Conservation (phyloP, 2,113 vertebrate species). For the Natator depressus region DNA sequence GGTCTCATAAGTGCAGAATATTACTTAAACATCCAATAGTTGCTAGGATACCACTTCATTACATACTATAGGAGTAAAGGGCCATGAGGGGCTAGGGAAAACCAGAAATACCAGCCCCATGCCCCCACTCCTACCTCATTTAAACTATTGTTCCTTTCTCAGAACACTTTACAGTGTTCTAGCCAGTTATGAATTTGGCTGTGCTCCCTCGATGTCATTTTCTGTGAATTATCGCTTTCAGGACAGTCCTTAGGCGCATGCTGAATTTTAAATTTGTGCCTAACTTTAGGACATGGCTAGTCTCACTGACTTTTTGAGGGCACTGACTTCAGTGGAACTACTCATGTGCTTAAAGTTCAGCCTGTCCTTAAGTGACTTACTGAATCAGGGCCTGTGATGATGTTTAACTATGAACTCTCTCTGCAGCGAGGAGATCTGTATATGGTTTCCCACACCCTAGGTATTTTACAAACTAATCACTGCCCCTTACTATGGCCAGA, state of each 20-base stretch:
- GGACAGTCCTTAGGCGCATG: neutral
- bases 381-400: neutral
- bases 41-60: constrained; percentile 37
- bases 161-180: neutral
- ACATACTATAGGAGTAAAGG: neutral
- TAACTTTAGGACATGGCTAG: neutral
- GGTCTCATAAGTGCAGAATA: neutral
- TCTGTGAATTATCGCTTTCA: neutral
- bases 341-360: neutral
- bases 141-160: neutral
- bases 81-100: constrained; percentile 2
- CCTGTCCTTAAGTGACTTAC: neutral
- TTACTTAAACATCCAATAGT: neutral
- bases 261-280: neutral
- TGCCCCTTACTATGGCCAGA: neutral
- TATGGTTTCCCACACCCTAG: neutral
- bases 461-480: neutral
- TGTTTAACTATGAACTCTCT: neutral
- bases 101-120: constrained; percentile 23
- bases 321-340: neutral
- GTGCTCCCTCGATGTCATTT: neutral
- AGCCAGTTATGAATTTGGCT: neutral
- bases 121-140: neutral
- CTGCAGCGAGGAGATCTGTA: accelerated
- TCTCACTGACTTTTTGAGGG: accelerated